Conservation (phyloP, 2,113 vertebrate genomes). For the Pelecanoides urinatrix region DNA sequence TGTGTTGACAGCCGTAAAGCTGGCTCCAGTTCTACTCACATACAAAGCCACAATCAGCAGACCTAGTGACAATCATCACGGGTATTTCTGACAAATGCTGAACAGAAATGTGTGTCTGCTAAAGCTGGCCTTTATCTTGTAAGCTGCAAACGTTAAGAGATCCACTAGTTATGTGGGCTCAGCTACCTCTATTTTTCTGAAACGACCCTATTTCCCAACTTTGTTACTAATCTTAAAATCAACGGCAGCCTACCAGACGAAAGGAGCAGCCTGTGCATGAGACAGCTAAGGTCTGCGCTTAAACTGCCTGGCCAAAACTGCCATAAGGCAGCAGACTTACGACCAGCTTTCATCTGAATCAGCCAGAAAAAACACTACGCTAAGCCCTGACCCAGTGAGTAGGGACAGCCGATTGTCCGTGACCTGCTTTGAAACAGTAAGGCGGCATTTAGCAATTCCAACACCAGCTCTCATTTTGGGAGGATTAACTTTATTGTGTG, state of each 20-base stretch:
- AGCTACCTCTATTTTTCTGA: background rate
- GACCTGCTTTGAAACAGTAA: background rate
- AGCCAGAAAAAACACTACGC: background rate
- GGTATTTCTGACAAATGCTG: background rate
- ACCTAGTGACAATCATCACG: background rate
- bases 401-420: accelerated
- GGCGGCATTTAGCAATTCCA: background rate
- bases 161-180: background rate
- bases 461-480: background rate
- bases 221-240: background rate
- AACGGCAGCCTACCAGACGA: background rate
- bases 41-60: background rate
- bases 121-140: background rate
- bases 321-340: background rate
- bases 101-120: background rate
- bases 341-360: background rate
- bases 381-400: background rate
- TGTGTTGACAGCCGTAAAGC: background rate
- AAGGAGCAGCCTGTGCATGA: background rate
- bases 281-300: background rate
- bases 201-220: background rate
- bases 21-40: background rate
- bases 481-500: background rate
- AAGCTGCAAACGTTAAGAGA: background rate
- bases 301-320: background rate